These are phyloP conservation scores for Dicrostonyx torquatus DNA, from an alignment of 2,797 vertebrate species.

Conservation along the genomic window DNA sequence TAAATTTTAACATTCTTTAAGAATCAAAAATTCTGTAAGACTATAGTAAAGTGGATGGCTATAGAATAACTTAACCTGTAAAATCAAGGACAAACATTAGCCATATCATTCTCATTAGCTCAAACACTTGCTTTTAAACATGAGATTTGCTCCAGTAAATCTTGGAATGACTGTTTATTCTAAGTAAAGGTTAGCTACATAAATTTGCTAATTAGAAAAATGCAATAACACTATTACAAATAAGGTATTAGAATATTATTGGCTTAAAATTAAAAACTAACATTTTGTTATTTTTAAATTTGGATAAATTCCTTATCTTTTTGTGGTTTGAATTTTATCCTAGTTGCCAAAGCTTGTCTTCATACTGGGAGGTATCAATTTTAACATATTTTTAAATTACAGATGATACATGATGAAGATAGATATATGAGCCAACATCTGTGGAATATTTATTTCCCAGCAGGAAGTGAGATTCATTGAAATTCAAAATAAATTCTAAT, in stretches of 20 bases:
- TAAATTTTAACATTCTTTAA: constrained; percentile 81
- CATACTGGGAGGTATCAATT: neutral
- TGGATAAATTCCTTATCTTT: neutral
- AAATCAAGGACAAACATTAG: constrained; percentile 50
- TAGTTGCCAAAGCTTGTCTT: neutral
- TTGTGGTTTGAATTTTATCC: constrained; percentile 26
- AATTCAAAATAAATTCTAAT: constrained; percentile 68
- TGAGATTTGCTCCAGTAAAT: constrained; percentile 9
- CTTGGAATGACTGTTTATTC: constrained; percentile 40
- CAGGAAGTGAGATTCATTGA: neutral
- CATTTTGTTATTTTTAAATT: neutral
- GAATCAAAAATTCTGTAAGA: constrained; percentile 76
- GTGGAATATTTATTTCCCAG: neutral
- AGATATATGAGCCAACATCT: neutral
- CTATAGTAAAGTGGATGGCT: constrained; percentile 61
- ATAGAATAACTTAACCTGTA: constrained; percentile 53
- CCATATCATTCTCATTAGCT: constrained; percentile 42
- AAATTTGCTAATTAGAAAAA: constrained; percentile 43
- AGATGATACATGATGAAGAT: neutral
- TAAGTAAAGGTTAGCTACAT: neutral
- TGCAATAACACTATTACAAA: constrained; percentile 72
- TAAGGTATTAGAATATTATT: constrained; percentile 67
- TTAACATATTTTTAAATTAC: constrained; percentile 8
- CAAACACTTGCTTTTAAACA: constrained; percentile 35
- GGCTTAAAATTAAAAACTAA: neutral